Conservation (phyloP, 2,888 invertebrate species). For the Fabriciana adippe region DNA sequence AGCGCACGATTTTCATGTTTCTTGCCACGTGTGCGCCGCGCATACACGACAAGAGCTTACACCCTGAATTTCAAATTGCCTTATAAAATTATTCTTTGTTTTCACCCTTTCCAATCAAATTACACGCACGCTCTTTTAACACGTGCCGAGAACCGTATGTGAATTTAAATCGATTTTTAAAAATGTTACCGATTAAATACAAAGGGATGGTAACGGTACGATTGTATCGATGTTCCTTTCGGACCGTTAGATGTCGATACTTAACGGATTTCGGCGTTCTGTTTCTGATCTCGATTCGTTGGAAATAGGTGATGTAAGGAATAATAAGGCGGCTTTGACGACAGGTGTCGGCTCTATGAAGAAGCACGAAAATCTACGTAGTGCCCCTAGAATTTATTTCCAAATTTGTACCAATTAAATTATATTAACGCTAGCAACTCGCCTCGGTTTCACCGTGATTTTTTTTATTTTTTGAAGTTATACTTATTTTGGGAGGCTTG, state of each 20-base stretch:
- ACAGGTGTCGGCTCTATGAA: background rate
- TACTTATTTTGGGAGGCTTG: too few species aligned
- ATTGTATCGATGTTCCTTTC: conserved; percentile 50
- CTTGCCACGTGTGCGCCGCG: conserved; percentile 74
- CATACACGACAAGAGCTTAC: conserved; percentile 71
- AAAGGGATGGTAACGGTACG: conserved; percentile 58
- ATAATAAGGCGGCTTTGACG: conserved; percentile 1
- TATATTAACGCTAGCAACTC: too few species aligned
- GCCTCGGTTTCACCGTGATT: too few species aligned
- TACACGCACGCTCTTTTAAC: conserved; percentile 66
- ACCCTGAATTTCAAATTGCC: conserved; percentile 74
- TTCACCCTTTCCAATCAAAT: conserved; percentile 75
- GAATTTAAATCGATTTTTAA: conserved; percentile 64
- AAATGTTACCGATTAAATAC: conserved; percentile 59
- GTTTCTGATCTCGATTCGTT: conserved; percentile 27
- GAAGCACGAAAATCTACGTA: background rate
- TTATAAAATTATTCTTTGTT: conserved; percentile 71
- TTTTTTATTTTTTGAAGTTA: too few species aligned
- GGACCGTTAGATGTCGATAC: conserved; percentile 43
- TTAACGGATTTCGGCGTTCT: conserved; percentile 31
- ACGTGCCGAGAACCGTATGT: conserved; percentile 62
- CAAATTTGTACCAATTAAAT: too few species aligned
- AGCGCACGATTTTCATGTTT: conserved; percentile 78
- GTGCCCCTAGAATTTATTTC: background rate
- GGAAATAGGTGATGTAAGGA: conserved; percentile 15